Evolutionary conservation across 2,888 invertebrate genomes (phyloP).

Genomic region (Coelopa pilipes): DNA sequence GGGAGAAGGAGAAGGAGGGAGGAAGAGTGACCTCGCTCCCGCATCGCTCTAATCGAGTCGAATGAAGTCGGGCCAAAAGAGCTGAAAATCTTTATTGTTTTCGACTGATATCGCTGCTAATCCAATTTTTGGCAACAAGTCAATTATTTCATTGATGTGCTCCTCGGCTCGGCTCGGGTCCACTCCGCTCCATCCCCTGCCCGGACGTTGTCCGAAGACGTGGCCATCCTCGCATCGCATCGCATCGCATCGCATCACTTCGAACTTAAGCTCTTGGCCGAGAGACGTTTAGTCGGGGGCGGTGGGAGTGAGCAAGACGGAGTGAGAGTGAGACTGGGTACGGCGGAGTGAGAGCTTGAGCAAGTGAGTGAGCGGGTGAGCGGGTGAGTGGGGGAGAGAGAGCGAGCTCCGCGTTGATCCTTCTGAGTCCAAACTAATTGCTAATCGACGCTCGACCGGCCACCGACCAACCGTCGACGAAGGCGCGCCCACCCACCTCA

Average conservation of each 20-base stretch:
- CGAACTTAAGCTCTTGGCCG: too few species aligned
- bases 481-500: too few species aligned
- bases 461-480: too few species aligned
- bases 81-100: conserved; percentile 30
- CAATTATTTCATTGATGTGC: conserved; percentile 17
- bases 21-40: not conserved
- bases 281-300: too few species aligned
- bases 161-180: not conserved
- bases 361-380: too few species aligned
- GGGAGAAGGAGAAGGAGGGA: too few species aligned
- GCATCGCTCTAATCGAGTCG: conserved; percentile 21
- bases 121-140: conserved; percentile 30
- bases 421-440: conserved; percentile 28
- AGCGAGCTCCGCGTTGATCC: conserved; percentile 24
- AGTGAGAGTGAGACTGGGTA: too few species aligned
- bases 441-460: conserved; percentile 22
- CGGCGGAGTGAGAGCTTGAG: too few species aligned
- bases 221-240: too few species aligned
- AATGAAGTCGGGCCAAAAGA: conserved; percentile 7
- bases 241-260: too few species aligned
- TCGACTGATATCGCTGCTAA: conserved; percentile 33
- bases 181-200: not conserved
- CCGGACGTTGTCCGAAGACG: not conserved
- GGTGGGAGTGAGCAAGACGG: too few species aligned
- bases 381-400: not conserved